A percentile compares a stretch with the other conserved stretches of the same genome.
Conservation (phyloP, 2,888 invertebrate genomes). For the Diloba caeruleocephala region DNA sequence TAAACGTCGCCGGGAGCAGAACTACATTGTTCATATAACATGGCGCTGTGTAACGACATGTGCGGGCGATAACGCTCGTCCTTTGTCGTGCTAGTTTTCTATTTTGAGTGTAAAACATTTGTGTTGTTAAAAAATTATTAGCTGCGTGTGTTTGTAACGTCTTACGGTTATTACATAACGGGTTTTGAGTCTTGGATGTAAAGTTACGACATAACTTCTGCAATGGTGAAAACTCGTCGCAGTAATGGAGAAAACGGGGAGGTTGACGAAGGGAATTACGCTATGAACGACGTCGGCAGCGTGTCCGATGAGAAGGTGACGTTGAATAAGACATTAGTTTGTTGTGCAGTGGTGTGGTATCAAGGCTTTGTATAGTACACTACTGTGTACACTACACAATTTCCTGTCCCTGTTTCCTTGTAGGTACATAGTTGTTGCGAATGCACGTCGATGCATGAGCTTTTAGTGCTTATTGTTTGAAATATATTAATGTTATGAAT, state of each 20-base stretch:
- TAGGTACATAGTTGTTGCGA: constrained; percentile 56
- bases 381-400: constrained; percentile 67
- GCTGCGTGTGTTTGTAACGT: constrained; percentile 68
- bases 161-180: constrained; percentile 72
- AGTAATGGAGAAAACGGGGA: constrained; percentile 88
- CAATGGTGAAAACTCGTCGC: constrained; percentile 89
- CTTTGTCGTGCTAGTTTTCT: constrained; percentile 77
- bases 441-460: constrained; percentile 79
- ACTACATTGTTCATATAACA: constrained; percentile 78
- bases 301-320: constrained; percentile 87
- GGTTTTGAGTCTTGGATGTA: constrained; percentile 72
- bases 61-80: constrained; percentile 81
- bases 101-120: constrained; percentile 64
- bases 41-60: constrained; percentile 86
- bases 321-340: constrained; percentile 67
- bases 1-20: constrained; percentile 60
- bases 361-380: constrained; percentile 66
- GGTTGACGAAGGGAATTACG: constrained; percentile 84
- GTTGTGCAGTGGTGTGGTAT: constrained; percentile 63
- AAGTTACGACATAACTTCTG: constrained; percentile 73
- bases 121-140: constrained; percentile 64
- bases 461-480: constrained; percentile 58
- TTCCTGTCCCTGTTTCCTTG: constrained; percentile 75
- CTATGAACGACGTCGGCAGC: constrained; percentile 84
- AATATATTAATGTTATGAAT: constrained; percentile 32